These are phyloP conservation scores for Cremastobaeus sp. DNA, from an alignment of 2,888 invertebrate genomes.

Conservation along the genomic window DNA sequence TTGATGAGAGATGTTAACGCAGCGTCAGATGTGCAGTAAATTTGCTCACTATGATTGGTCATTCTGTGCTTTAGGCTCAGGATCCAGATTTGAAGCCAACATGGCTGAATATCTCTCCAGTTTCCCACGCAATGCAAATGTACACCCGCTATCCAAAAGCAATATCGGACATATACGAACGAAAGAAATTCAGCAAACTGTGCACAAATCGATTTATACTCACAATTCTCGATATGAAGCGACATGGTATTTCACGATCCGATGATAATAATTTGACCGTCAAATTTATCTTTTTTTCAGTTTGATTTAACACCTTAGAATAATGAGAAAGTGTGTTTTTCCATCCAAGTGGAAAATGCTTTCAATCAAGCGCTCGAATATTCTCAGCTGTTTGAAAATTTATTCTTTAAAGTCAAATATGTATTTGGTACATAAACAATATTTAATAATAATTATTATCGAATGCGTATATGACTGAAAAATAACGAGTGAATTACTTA, in stretches of 20 bases:
- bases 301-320: constrained; percentile 8
- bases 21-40: constrained; percentile 36
- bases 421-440: too few relatives aligned
- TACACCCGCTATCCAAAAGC: constrained; percentile 6
- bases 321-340: too few relatives aligned
- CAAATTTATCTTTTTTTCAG: constrained; percentile 18
- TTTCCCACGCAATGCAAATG: constrained; percentile 31
- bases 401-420: too few relatives aligned
- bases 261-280: constrained; percentile 10
- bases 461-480: too few relatives aligned
- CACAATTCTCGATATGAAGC: not conserved
- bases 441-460: too few relatives aligned
- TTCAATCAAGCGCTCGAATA: too few relatives aligned
- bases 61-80: constrained; percentile 19
- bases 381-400: too few relatives aligned
- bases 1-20: constrained; percentile 23
- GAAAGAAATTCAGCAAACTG: constrained; percentile 7
- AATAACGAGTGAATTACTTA: too few relatives aligned
- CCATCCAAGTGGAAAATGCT: not conserved
- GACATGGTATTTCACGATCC: constrained; percentile 22
- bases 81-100: constrained; percentile 29
- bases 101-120: constrained; percentile 16
- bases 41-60: constrained; percentile 40
- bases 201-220: not conserved
- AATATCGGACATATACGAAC: not conserved